phyloP scores from a whole-genome alignment of 2,113 vertebrate genomes.

The Ancistrus triradiatus region DNA sequence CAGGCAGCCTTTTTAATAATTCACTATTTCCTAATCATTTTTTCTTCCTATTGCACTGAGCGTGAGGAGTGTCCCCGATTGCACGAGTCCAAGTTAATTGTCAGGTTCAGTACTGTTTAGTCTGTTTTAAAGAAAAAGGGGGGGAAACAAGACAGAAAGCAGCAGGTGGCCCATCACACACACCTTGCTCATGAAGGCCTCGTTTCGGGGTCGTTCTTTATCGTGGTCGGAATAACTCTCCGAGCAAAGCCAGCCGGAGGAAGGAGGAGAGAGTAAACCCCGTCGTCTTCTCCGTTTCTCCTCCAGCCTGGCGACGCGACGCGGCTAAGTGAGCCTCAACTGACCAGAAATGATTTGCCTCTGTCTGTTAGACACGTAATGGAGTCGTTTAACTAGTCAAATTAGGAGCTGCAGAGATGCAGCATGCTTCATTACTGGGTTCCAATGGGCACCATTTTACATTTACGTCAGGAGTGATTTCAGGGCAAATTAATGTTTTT shows the following conservation, averaged over 20 bases:
- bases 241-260: slow-evolving; percentile 17
- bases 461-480: slow-evolving; percentile 99
- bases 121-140: slow-evolving; percentile 16
- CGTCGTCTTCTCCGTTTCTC: slow-evolving; percentile 81
- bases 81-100: slow-evolving; percentile 28
- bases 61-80: slow-evolving; percentile 55
- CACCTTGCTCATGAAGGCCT: not conserved
- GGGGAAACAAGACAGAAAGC: not conserved
- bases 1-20: slow-evolving; percentile 73
- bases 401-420: slow-evolving; percentile 97
- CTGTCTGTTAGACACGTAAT: slow-evolving; percentile 99
- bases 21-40: slow-evolving; percentile 65
- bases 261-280: slow-evolving; percentile 68
- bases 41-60: slow-evolving; percentile 39
- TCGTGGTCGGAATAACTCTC: slow-evolving; percentile 21
- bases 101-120: no score
- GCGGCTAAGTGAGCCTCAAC: slow-evolving; percentile 98
- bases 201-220: slow-evolving; percentile 8
- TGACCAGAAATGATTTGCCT: slow-evolving; percentile 99
- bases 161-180: not conserved
- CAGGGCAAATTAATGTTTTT: slow-evolving; percentile 99
- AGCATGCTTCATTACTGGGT: slow-evolving; percentile 99
- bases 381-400: slow-evolving; percentile 99
- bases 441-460: slow-evolving; percentile 98
- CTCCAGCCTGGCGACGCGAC: slow-evolving; percentile 81